Evolutionary conservation across 2,113 vertebrate species (phyloP).

Genomic region (Pteronura brasiliensis): DNA sequence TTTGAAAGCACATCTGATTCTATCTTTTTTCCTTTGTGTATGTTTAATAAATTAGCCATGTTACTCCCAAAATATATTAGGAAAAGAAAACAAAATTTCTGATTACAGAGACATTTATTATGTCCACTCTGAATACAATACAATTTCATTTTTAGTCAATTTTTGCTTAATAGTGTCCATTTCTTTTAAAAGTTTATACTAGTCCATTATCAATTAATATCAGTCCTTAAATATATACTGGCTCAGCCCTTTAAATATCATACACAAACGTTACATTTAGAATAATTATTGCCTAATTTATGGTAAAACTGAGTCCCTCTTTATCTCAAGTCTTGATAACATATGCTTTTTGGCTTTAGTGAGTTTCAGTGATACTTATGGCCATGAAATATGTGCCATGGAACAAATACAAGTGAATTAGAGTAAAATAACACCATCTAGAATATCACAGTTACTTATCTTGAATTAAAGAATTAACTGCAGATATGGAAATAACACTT

Average conservation of each 20-base stretch:
- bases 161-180: not conserved
- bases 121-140: not conserved
- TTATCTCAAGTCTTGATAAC: not conserved
- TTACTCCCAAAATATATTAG: not conserved
- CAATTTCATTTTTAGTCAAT: not conserved
- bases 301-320: not conserved
- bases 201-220: not conserved
- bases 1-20: not conserved
- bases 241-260: not conserved
- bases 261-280: not conserved
- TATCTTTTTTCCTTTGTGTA: not conserved
- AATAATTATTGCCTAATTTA: not conserved
- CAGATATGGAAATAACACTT: not conserved
- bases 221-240: not conserved
- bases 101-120: not conserved
- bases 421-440: not conserved
- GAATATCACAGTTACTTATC: not conserved
- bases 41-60: not conserved
- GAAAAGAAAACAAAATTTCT: not conserved
- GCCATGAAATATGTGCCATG: not conserved
- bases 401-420: not conserved
- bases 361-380: not conserved
- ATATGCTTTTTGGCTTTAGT: not conserved
- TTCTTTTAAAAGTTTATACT: not conserved
- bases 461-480: not conserved